phyloP scores from a whole-genome alignment of 2,888 invertebrate species.

The Malacosoma neustria region DNA sequence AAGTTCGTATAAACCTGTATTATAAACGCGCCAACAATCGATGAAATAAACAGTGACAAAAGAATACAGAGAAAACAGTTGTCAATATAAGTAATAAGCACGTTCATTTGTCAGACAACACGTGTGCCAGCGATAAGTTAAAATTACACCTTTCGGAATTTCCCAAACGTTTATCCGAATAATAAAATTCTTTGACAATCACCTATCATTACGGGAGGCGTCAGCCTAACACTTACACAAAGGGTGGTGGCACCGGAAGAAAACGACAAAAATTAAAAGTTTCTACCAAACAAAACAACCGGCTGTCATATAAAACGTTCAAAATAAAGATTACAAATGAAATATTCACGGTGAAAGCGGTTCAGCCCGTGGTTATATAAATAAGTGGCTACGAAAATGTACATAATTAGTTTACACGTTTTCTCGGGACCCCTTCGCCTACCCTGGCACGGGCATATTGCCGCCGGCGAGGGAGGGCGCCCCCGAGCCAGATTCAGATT shows the following conservation, averaged over 20 bases:
- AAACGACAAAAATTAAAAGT: constrained; percentile 70
- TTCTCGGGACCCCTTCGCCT: constrained; percentile 48
- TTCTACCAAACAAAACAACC: constrained; percentile 67
- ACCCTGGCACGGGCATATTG: constrained; percentile 51
- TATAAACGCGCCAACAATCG: no score
- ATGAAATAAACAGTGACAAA: constrained; percentile 4
- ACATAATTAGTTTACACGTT: constrained; percentile 75
- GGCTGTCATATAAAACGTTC: constrained; percentile 73
- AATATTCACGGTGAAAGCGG: constrained; percentile 75
- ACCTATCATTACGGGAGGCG: constrained; percentile 68
- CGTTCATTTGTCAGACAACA: constrained; percentile 39
- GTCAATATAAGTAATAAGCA: constrained; percentile 60
- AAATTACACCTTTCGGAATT: constrained; percentile 56
- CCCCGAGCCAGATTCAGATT: constrained; percentile 40
- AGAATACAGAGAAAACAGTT: constrained; percentile 34
- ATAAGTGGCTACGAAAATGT: constrained; percentile 74
- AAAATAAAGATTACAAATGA: constrained; percentile 73
- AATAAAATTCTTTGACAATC: constrained; percentile 59
- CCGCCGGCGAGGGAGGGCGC: constrained; percentile 14
- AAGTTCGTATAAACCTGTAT: no score
- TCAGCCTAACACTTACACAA: constrained; percentile 51
- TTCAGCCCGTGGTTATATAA: constrained; percentile 70
- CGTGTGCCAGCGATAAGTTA: constrained; percentile 44
- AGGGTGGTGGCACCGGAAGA: constrained; percentile 51
- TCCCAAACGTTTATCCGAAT: constrained; percentile 49